Evolutionary conservation across 2,113 vertebrate genomes (phyloP), one percentile per base, ranked within the genome.

Genomic region (Lates calcarifer): DNA sequence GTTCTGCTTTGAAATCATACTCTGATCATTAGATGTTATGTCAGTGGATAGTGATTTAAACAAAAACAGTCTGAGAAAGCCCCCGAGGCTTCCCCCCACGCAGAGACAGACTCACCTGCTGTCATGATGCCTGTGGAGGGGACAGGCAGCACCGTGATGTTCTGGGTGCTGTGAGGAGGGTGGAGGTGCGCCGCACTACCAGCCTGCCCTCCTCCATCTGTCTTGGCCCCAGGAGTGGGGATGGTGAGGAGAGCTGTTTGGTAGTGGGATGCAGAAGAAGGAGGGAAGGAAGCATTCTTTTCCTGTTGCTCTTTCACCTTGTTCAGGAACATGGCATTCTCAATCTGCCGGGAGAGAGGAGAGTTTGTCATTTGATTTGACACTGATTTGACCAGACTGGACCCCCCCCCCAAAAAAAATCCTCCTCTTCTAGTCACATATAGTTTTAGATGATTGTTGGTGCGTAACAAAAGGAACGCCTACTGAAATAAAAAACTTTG

Each of bases 271-370:
- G 96, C 90, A 29, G 91, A 80, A 29, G 92, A 90, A 35, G 91
- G 55, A 66, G 97, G 90, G 87, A 98, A 96, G 61, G 95, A 92
- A 76, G 95, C 95, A 87, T 90, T 96, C 95, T 99, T 99, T 86
- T 99, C 98, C 79, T 97, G 96, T 83, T 99, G 98, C 90, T 98
- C 98, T 89, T 99, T 99, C 95, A 99, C 96, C 91, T 99, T 99
- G 94, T 99, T 99, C 89, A 99, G 95, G 91, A 99, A 99, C 96
- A 99, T 96, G 66, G 96, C 97, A 93, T 99, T 99, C 83, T 99
- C 98, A 69, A 99, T 97, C 98, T 99, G 91, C 71, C 4, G 22
- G 33, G 10, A 49, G 22, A 75, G 18, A 81, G 8, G 31, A 61
- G 13, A 37, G 28, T n/a, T 26, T 33, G 4, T 20, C 39, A 47